These are phyloP conservation scores for Tanypteryx hageni DNA, from an alignment of 2,888 invertebrate species.

Conservation along the genomic window DNA sequence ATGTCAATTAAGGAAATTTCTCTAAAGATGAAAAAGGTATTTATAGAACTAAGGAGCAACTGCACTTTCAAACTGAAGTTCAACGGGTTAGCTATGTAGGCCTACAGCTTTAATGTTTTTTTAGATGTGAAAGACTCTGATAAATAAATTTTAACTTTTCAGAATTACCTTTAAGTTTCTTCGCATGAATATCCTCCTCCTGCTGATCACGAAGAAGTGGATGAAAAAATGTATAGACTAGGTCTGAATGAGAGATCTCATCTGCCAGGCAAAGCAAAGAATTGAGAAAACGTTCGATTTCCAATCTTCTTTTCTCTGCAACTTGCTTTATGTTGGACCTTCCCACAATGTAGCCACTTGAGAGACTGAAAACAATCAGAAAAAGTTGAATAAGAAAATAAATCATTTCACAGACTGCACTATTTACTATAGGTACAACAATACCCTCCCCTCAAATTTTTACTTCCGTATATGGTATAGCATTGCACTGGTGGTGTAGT, in stretches of 20 bases:
- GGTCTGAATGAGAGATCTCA: constrained; percentile 96
- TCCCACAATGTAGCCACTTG: constrained; percentile 87
- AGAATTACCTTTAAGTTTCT: constrained; percentile 84
- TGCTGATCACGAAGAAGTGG: constrained; percentile 96
- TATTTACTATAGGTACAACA: too few species aligned
- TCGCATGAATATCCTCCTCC: constrained; percentile 87
- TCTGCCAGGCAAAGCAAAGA: constrained; percentile 91
- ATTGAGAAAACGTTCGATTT: constrained; percentile 91
- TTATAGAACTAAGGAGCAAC: too few species aligned
- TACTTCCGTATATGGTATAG: too few species aligned
- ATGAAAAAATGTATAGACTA: constrained; percentile 99
- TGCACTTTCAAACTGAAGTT: too few species aligned
- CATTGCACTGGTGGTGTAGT: too few species aligned
- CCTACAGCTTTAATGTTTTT: too few species aligned
- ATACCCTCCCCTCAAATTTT: too few species aligned
- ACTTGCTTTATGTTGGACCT: constrained; percentile 96
- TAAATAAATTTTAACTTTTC: not conserved
- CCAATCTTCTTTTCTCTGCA: constrained; percentile 92
- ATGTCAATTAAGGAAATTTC: too few species aligned
- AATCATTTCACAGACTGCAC: too few species aligned
- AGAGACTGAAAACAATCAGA: constrained; percentile 77
- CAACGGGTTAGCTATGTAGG: too few species aligned
- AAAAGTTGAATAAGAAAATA: not conserved
- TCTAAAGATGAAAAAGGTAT: too few species aligned
- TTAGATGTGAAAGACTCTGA: not conserved